phyloP scores from a whole-genome alignment of 1,140 invertebrate species.

The Drosophila neocordata region DNA sequence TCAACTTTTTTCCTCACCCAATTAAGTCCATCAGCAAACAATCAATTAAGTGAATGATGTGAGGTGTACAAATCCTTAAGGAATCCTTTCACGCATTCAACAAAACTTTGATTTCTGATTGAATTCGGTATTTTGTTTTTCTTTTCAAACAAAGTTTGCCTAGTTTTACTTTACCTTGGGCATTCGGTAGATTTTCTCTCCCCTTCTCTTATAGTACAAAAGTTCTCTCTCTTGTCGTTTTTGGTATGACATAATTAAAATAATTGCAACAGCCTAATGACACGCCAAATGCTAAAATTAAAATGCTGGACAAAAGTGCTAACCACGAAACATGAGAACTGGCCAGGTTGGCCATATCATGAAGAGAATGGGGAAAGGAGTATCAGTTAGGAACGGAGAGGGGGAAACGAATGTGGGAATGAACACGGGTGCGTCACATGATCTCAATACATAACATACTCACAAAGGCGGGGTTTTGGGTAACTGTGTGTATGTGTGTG shows the following conservation, averaged over 20 bases:
- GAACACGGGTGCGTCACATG: constrained; percentile 61
- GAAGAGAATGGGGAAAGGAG: background rate
- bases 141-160: background rate
- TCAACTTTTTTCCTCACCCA: background rate
- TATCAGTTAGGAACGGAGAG: no score
- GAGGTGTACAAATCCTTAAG: background rate
- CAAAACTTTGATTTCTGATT: background rate
- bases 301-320: constrained; percentile 21
- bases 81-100: constrained; percentile 5
- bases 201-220: no score
- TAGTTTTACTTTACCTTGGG: background rate
- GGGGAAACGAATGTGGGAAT: constrained; percentile 8
- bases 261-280: constrained; percentile 6
- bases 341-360: background rate
- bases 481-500: constrained; percentile 17
- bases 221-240: no score
- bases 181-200: no score
- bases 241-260: constrained; percentile 3
- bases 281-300: constrained; percentile 15
- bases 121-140: background rate
- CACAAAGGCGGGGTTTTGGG: constrained; percentile 3
- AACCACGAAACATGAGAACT: constrained; percentile 24
- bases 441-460: constrained; percentile 28
- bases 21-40: constrained; percentile 4
- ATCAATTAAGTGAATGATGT: background rate